These are phyloP conservation scores for Eupristina koningsbergeri DNA, from an alignment of 1,140 invertebrate species.

Conservation along the genomic window DNA sequence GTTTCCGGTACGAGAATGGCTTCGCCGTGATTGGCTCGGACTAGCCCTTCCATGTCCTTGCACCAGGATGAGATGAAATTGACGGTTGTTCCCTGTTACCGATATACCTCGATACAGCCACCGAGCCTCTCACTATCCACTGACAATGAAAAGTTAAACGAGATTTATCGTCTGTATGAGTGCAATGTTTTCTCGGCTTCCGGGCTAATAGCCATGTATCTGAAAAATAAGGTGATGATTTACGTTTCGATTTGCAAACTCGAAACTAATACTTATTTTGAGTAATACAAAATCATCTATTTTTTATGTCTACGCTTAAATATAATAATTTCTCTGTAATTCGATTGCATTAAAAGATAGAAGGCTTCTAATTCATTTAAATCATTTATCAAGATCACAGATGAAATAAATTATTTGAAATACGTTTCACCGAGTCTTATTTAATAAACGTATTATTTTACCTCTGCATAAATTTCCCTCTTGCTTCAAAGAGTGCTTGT, in stretches of 20 bases:
- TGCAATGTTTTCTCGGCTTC: slow-evolving; percentile 10
- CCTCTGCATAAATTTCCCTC: too few species aligned
- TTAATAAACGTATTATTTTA: too few species aligned
- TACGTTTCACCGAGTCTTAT: too few species aligned
- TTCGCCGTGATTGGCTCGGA: slow-evolving; percentile 64
- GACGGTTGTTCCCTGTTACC: slow-evolving; percentile 16
- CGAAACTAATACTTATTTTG: background rate
- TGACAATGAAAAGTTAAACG: slow-evolving; percentile 29
- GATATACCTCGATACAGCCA: slow-evolving; percentile 2
- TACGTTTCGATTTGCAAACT: background rate
- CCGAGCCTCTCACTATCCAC: slow-evolving; percentile 1
- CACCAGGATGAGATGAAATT: slow-evolving; percentile 34
- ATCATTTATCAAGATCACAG: too few species aligned
- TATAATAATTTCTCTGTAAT: background rate
- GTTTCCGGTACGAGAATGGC: slow-evolving; percentile 68
- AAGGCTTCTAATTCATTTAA: too few species aligned
- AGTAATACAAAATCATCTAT: background rate
- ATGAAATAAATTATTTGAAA: too few species aligned
- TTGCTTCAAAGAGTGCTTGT: too few species aligned
- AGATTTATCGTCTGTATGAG: slow-evolving; percentile 38
- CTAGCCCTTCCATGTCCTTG: background rate
- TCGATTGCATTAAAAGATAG: background rate
- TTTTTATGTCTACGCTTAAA: background rate
- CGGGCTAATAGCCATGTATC: background rate
- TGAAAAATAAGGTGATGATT: background rate